These are phyloP conservation scores for Naja naja DNA, from an alignment of 2,113 vertebrate genomes.

Conservation along the genomic window DNA sequence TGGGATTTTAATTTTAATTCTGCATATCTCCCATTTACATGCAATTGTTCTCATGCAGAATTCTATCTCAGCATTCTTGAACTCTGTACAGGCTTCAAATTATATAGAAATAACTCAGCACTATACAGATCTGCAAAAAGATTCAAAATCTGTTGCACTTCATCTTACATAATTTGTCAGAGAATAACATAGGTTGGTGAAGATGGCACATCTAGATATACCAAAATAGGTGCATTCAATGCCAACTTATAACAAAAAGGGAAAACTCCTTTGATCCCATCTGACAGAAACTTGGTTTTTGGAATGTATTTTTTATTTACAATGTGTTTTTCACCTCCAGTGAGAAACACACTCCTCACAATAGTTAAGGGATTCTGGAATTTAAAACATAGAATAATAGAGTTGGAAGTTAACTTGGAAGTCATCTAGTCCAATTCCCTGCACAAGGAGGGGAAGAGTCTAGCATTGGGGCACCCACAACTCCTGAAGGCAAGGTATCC, in stretches of 20 bases:
- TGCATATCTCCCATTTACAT: not conserved
- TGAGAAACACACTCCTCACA: too few species aligned
- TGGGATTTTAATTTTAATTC: not conserved
- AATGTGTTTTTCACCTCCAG: not conserved
- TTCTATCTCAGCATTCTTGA: not conserved
- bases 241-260: too few species aligned
- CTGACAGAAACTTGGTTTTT: too few species aligned
- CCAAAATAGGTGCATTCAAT: too few species aligned
- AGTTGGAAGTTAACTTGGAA: too few species aligned
- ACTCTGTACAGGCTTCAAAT: not conserved
- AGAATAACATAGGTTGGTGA: not conserved
- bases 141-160: not conserved
- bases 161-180: not conserved
- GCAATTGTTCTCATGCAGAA: not conserved
- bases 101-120: not conserved
- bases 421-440: too few species aligned
- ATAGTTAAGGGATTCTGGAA: not conserved
- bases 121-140: not conserved
- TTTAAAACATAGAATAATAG: too few species aligned
- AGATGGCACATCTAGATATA: not conserved
- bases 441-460: too few species aligned
- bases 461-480: too few species aligned
- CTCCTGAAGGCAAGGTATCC: too few species aligned
- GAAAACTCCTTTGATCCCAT: too few species aligned
- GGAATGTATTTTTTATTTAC: conserved; percentile 16